Percentiles rank a stretch among this genome's conserved stretches.
Evolutionary conservation across 2,113 vertebrate species (phyloP).

Genomic region (Osmerus mordax): DNA sequence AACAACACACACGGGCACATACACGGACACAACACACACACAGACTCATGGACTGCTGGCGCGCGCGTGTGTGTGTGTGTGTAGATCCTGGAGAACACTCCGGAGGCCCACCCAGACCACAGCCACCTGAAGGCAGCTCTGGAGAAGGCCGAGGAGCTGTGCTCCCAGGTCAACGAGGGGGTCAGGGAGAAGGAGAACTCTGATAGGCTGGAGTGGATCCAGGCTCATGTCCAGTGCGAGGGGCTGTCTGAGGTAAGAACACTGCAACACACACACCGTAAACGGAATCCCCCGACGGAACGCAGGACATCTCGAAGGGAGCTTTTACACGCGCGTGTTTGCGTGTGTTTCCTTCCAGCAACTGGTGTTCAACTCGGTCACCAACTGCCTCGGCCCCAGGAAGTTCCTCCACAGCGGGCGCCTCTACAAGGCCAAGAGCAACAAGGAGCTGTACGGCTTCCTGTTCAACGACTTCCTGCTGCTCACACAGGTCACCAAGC

Average conservation of each 20-base stretch:
- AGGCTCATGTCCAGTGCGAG: conserved; percentile 95
- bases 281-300: no score
- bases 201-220: conserved; percentile 97
- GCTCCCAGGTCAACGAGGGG: conserved; percentile 97
- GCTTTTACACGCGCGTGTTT: neutral
- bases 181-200: conserved; percentile 98
- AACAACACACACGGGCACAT: neutral
- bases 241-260: conserved; percentile 89
- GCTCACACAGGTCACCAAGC: conserved; percentile 93
- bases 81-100: conserved; percentile 95
- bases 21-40: conserved; percentile 5
- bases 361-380: conserved; percentile 98
- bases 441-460: conserved; percentile 97
- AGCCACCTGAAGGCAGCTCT: conserved; percentile 92
- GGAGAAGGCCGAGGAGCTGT: conserved; percentile 96
- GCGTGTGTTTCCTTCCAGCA: conserved; percentile 73
- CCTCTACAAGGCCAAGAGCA: conserved; percentile 98
- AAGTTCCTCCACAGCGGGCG: conserved; percentile 99
- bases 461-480: conserved; percentile 99
- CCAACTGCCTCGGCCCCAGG: conserved; percentile 96
- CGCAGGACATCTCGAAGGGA: neutral
- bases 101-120: conserved; percentile 93
- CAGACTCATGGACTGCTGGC: neutral
- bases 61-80: neutral
- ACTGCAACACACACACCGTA: neutral